Evolutionary conservation across 2,888 invertebrate species (phyloP).

Genomic region (Eupithecia dodoneata): DNA sequence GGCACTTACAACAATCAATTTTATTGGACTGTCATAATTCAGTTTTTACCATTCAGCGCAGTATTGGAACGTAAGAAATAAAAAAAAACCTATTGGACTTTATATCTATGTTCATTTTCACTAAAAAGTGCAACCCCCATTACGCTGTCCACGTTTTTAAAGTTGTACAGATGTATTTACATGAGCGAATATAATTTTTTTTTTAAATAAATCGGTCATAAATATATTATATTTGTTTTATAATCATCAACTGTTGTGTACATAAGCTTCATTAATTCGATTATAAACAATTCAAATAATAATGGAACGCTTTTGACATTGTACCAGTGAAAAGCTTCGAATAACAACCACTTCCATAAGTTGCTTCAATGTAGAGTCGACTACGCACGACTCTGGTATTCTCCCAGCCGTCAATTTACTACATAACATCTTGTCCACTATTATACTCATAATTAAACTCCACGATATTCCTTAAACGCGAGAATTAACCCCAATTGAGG

Average conservation of each 20-base stretch:
- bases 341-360: background rate
- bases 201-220: no score
- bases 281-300: no score
- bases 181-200: no score
- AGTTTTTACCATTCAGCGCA: background rate
- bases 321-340: no score
- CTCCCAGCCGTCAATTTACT: constrained; percentile 46
- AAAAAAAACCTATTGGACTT: background rate
- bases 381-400: constrained; percentile 18
- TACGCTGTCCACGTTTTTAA: no score
- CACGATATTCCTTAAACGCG: constrained; percentile 81
- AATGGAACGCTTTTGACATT: no score
- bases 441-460: constrained; percentile 73
- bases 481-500: constrained; percentile 84
- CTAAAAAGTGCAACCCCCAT: no score
- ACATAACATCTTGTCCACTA: constrained; percentile 54
- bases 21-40: background rate
- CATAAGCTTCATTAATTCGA: no score
- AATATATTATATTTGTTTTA: no score
- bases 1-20: background rate
- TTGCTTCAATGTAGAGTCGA: background rate
- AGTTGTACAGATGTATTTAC: no score
- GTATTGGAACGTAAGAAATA: constrained; percentile 9
- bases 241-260: no score
- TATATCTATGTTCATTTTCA: background rate